Percentiles rank a stretch among this genome's conserved stretches.
These are phyloP conservation scores for Oasisia sp. DNA, from an alignment of 2,888 invertebrate genomes.

Conservation along the genomic window DNA sequence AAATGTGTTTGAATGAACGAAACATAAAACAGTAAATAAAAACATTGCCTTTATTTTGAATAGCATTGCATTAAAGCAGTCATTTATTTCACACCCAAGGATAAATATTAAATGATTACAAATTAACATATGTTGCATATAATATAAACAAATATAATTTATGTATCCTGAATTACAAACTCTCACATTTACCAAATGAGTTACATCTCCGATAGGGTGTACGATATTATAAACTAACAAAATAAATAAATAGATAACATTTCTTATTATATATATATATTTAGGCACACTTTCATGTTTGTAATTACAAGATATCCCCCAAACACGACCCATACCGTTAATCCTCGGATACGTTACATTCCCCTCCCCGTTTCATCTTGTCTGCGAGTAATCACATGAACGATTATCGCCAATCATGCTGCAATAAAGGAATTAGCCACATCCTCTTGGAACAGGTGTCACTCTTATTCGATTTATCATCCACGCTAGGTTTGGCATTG, in stretches of 20 bases:
- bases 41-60: too few species aligned
- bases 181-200: neutral
- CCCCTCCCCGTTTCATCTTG: neutral
- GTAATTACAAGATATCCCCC: neutral
- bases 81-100: too few species aligned
- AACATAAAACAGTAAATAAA: too few species aligned
- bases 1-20: too few species aligned
- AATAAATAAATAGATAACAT: too few species aligned
- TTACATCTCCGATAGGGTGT: neutral
- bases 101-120: too few species aligned
- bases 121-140: too few species aligned
- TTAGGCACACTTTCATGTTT: neutral
- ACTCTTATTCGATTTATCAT: neutral
- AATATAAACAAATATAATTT: too few species aligned
- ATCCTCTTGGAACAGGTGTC: conserved; percentile 11
- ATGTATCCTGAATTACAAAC: neutral
- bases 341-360: neutral
- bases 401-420: conserved; percentile 5
- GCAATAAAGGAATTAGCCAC: neutral
- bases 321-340: neutral
- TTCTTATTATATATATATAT: neutral
- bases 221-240: too few species aligned
- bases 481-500: neutral
- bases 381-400: neutral
- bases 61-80: too few species aligned